Base-by-base conservation (phyloP, 2,113 vertebrate species). In the Peromyscus leucopus region DNA sequence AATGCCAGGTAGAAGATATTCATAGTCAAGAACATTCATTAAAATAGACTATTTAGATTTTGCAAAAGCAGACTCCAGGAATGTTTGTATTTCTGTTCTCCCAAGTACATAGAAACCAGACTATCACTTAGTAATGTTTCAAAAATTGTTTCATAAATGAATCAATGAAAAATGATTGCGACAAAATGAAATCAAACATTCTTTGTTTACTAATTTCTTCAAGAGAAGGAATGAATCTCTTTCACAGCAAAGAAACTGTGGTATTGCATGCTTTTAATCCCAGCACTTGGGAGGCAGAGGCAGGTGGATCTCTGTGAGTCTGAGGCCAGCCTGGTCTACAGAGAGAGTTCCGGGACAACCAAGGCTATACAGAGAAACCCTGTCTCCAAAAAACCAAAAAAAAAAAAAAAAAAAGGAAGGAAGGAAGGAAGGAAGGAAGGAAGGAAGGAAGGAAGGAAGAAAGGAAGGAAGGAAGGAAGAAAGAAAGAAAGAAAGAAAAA, bases 1-100 rank as follows among this genome's bases (percentile, higher is more conserved):
- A 91, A 80, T 82, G 24, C 69, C 67, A 96, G 28, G 28, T 90
- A 95, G 42, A 94, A 75, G 22, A 39, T 42, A 65, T 24, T 79
- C 42, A 82, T 39, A 95, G 33, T 94, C 71, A 87, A 94, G 61
- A 78, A 51, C 28, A 33, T 57, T 7, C n/a, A 89, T 36, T 46
- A 92, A 86, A 95, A 89, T 22, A 75, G 42, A 93, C 33, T 10
- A 55, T 84, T 92, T 61, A 95, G 48, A 82, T 89, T 85, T 97
- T 72, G 16, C 42, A 91, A 69, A 90, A 65, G 24, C 12, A 92
- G 26, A 51, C 8, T 13, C 67, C 26, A 94, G 69, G 65, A 90
- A 9, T 72, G 3, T 92, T 83, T 80, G 17, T 55, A 15, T 93
- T 93, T 86, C n/a, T 59, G 31, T 76, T 76, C 74, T 88, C 31